Evolutionary conservation across 2,888 invertebrate genomes (phyloP).

Genomic region (Netelia melanura): DNA sequence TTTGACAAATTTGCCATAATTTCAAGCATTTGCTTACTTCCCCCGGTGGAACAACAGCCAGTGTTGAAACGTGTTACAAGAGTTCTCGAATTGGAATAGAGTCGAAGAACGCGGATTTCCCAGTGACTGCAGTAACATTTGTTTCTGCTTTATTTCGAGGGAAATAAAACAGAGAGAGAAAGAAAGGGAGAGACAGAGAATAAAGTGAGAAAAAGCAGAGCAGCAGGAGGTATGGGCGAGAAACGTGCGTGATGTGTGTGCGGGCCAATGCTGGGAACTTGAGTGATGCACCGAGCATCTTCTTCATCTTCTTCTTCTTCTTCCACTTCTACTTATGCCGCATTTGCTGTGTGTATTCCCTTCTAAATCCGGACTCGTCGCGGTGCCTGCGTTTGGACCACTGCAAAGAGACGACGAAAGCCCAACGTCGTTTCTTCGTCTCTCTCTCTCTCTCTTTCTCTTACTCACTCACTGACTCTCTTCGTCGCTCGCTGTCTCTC

Average conservation of each 20-base stretch:
- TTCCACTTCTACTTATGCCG: slow-evolving; percentile 23
- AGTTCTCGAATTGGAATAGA: slow-evolving; percentile 37
- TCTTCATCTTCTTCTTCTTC: slow-evolving; percentile 49
- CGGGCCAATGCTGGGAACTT: slow-evolving; percentile 52
- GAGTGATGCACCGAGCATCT: slow-evolving; percentile 61
- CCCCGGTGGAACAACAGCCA: not conserved
- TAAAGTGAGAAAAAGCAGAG: not conserved
- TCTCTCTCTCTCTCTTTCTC: not conserved
- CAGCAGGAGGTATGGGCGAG: slow-evolving; percentile 29
- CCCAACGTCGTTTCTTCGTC: slow-evolving; percentile 5
- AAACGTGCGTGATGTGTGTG: slow-evolving; percentile 30
- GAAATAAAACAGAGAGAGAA: slow-evolving; percentile 2
- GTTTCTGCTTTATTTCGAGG: slow-evolving; percentile 35
- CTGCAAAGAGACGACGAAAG: slow-evolving; percentile 54
- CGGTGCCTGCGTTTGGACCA: slow-evolving; percentile 58
- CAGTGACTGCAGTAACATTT: slow-evolving; percentile 45
- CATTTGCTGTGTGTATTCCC: slow-evolving; percentile 31
- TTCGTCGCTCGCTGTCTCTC: not conserved
- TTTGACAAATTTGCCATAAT: not conserved
- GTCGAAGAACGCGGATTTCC: slow-evolving; percentile 49
- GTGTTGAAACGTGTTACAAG: slow-evolving; percentile 5
- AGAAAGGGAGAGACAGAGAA: slow-evolving; percentile 1
- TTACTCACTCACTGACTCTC: not conserved
- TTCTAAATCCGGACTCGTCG: slow-evolving; percentile 63
- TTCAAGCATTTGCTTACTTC: not conserved